These are phyloP conservation scores for Aplysina aerophoba DNA, from an alignment of 37 sponge, comb jelly and placozoan genomes.

Conservation along the genomic window DNA sequence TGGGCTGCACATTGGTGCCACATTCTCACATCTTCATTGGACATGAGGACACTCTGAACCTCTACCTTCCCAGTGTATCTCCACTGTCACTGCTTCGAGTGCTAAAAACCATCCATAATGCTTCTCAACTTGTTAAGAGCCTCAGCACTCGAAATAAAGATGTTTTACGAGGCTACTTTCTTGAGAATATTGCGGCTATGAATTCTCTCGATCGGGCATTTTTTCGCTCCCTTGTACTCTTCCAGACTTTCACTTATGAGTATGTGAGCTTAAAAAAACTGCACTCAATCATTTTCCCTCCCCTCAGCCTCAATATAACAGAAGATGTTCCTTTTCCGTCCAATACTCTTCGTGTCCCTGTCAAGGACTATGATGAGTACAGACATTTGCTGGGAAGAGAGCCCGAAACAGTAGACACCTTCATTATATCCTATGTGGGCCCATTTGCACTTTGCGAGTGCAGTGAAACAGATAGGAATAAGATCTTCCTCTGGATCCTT, in stretches of 20 bases:
- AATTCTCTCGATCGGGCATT: too few species aligned
- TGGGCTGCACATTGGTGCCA: constrained; percentile 5
- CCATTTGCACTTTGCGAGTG: constrained; percentile 33
- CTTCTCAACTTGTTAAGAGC: too few species aligned
- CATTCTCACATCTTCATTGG: background rate
- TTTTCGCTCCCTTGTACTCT: too few species aligned
- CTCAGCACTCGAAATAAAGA: too few species aligned
- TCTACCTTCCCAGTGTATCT: background rate
- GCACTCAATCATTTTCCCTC: too few species aligned
- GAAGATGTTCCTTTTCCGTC: constrained; percentile 29
- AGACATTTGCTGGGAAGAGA: constrained; percentile 24
- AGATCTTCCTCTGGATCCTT: constrained; percentile 49
- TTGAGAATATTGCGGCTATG: too few species aligned
- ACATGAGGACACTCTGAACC: background rate
- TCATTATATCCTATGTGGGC: constrained; percentile 19
- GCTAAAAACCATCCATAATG: too few species aligned
- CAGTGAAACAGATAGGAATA: background rate
- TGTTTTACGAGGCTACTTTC: too few species aligned
- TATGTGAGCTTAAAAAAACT: too few species aligned
- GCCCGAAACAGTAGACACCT: background rate
- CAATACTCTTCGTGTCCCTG: constrained; percentile 19
- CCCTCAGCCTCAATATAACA: background rate
- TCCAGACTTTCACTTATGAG: too few species aligned
- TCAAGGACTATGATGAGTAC: background rate
- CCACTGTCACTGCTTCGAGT: constrained; percentile 2